These are phyloP conservation scores for Porites lobata DNA, from an alignment of 92 coral and sea anemone species.

Conservation along the genomic window DNA sequence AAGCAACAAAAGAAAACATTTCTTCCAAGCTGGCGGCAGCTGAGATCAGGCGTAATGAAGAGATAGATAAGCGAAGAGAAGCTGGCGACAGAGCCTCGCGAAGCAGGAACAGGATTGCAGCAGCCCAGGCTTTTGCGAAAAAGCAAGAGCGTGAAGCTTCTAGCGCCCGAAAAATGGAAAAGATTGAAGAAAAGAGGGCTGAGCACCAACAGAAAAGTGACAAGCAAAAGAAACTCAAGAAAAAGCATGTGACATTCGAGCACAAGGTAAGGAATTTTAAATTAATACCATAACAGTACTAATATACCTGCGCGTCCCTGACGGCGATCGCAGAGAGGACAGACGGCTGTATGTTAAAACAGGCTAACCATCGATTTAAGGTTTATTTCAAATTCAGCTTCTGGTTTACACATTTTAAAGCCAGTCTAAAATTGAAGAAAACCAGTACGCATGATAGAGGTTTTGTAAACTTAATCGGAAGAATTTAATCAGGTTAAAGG, in stretches of 20 bases:
- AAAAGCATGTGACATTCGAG: background rate
- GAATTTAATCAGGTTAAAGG: no score
- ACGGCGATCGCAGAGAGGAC: background rate
- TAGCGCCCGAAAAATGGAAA: background rate
- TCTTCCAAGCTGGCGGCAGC: slow-evolving; percentile 28
- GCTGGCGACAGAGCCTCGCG: slow-evolving; percentile 16
- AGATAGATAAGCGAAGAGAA: background rate
- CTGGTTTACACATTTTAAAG: no score
- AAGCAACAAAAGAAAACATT: slow-evolving; percentile 12
- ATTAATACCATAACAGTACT: background rate
- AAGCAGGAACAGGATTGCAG: slow-evolving; percentile 29
- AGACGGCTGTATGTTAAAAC: background rate
- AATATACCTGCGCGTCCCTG: background rate
- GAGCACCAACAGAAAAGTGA: background rate
- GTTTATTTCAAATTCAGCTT: no score
- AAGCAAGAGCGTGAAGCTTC: background rate
- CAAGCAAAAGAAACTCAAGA: background rate
- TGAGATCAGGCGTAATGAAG: background rate
- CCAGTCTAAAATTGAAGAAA: no score
- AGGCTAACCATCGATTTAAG: no score
- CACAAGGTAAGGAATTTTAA: background rate
- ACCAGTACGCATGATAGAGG: no score
- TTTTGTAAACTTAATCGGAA: no score
- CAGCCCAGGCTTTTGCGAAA: background rate
- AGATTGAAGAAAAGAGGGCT: background rate